phyloP scores from a whole-genome alignment of 2,113 vertebrate genomes.

The Numida meleagris region DNA sequence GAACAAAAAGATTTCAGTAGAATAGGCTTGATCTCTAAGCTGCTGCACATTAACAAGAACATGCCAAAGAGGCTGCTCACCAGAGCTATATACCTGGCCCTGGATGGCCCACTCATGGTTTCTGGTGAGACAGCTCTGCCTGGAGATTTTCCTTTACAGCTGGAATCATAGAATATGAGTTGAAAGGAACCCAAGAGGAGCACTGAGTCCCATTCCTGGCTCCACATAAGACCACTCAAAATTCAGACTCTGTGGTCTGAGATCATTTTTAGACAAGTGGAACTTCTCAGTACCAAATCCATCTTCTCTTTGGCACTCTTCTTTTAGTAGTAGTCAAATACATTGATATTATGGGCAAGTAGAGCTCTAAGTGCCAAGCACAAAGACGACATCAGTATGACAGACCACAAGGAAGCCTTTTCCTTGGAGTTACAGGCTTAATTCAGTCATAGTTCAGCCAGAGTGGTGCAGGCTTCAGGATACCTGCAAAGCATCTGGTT shows the following conservation, averaged over 20 bases:
- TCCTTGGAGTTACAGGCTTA: neutral
- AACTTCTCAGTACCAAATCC: neutral
- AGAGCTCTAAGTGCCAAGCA: neutral
- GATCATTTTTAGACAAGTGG: neutral
- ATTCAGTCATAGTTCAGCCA: neutral
- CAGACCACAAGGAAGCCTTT: fast-evolving
- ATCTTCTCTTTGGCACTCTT: neutral
- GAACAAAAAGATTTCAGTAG: neutral
- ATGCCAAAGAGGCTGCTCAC: neutral
- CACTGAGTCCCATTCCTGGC: too few species aligned
- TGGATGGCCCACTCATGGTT: neutral
- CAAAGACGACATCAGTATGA: fast-evolving
- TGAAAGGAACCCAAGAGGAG: too few species aligned
- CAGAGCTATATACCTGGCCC: neutral
- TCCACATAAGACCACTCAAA: too few species aligned
- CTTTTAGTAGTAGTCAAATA: neutral
- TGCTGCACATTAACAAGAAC: neutral
- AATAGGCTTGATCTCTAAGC: neutral
- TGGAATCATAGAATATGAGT: too few species aligned
- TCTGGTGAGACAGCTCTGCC: neutral
- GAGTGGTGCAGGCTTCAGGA: neutral
- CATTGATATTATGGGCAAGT: neutral
- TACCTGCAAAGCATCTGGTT: neutral
- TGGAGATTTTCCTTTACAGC: neutral
- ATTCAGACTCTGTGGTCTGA: too few species aligned